These are phyloP conservation scores for Clarias laeviceps DNA, from an alignment of 2,797 vertebrate genomes.

Conservation along the genomic window DNA sequence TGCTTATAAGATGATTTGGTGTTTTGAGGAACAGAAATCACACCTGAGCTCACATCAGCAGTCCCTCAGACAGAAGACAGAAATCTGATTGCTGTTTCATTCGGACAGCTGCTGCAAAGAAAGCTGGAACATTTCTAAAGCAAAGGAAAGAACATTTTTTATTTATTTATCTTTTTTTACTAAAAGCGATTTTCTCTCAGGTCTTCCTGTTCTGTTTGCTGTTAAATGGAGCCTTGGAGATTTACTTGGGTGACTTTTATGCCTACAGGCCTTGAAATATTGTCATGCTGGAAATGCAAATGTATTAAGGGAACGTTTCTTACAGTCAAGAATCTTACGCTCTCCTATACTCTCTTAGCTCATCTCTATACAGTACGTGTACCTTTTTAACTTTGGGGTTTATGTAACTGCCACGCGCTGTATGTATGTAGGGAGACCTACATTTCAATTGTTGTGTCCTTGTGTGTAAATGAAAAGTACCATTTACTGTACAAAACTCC, in stretches of 20 bases:
- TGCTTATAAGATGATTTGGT: not conserved
- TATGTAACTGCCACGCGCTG: conserved; percentile 22
- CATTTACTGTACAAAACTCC: not conserved
- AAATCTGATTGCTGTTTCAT: not conserved
- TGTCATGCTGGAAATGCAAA: conserved; percentile 2
- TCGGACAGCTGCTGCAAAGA: not conserved
- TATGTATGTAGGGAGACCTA: not conserved
- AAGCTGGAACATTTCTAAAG: not conserved
- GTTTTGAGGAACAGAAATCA: not conserved
- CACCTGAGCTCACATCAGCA: not conserved
- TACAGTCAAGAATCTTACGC: not conserved
- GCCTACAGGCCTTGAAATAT: conserved; percentile 27
- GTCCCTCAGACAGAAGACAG: not conserved
- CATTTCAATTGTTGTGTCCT: not conserved
- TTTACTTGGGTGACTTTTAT: conserved; percentile 5
- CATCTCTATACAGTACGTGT: not conserved
- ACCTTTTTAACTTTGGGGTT: conserved; percentile 7
- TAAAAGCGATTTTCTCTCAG: not conserved
- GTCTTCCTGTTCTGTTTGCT: not conserved
- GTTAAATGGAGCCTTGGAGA: not conserved
- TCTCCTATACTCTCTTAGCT: not conserved
- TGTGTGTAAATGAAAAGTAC: not conserved
- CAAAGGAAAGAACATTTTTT: not conserved
- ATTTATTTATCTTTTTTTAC: too few species aligned
- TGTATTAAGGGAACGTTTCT: conserved; percentile 6